Base-by-base conservation (phyloP, 1,140 invertebrate genomes). In the Brachionus rotundiformis region DNA sequence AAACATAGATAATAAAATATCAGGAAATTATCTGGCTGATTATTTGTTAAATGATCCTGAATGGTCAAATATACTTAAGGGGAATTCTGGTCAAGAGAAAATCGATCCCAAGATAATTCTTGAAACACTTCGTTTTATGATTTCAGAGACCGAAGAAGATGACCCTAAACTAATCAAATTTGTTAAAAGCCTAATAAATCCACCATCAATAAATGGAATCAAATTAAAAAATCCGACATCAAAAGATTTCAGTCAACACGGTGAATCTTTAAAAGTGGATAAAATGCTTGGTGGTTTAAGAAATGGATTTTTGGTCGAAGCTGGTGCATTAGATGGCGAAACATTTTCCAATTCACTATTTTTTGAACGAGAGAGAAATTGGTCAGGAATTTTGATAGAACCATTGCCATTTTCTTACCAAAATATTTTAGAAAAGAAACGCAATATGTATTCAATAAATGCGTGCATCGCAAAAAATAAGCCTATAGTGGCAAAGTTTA, bases 381-480 rank as follows among this genome's bases (percentile, higher is more conserved):
- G 93, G 93, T 88, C 88, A 79, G 93, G 93, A 2, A 87, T 94
- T 4, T 88, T 93, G 54, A 91, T 93, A 8, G 90, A 93, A 76
- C 92, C 93, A 0, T 92, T 93, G 85, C 91, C 93, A 3, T 80
- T 86, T 2, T 90, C 90, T 79, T 90, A 89, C 84, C 83, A 84
- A 4, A 84, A 87, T 54, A 84, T 90, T 84, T 19, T 71, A 4
- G 6, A 16, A n/a, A 71, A 71, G 19, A 71, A 71, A 1, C 39
- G 65, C 16, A 71, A 71, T 19, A 23, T 71, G 16, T 41, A 41
- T 41, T 39, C 65, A 39, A 39, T 71, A 3, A 71, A 71, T 29
- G 31, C 33, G 2, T 71, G 65, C 8, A 65, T 65, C 13, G 61
- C 61, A 11, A 31, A 65, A n/a, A 65, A 65, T n/a, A 33, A 11